A percentile compares a stretch with the other conserved stretches of the same genome.
These are phyloP conservation scores for Acomys russatus DNA, from an alignment of 2,797 vertebrate genomes.

Conservation along the genomic window DNA sequence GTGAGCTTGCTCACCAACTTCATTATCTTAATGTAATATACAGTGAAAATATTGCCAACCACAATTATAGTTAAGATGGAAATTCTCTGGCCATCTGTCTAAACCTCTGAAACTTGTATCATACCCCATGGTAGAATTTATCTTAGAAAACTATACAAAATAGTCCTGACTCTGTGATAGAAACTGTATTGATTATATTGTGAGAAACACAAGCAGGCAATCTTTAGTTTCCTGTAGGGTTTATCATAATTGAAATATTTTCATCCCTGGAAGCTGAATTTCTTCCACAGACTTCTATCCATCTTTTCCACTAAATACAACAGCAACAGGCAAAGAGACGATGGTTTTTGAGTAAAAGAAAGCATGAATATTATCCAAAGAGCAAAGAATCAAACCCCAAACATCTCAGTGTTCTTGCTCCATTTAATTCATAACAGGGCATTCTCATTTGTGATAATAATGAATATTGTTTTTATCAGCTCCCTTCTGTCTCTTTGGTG, in stretches of 20 bases:
- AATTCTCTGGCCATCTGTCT: constrained; percentile 76
- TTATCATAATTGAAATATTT: background rate
- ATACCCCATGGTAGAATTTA: constrained; percentile 67
- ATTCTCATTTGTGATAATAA: constrained; percentile 35
- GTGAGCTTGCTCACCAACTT: constrained; percentile 83
- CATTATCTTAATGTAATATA: constrained; percentile 86
- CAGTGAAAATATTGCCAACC: constrained; percentile 78
- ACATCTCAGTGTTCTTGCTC: background rate
- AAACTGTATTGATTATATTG: background rate
- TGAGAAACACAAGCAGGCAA: constrained; percentile 33
- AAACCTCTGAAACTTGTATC: constrained; percentile 73
- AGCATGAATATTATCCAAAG: constrained; percentile 3
- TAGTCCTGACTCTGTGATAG: background rate
- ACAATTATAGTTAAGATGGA: constrained; percentile 85
- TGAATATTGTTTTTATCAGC: background rate
- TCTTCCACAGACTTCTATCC: background rate
- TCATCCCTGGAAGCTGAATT: constrained; percentile 41
- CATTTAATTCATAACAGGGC: constrained; percentile 49
- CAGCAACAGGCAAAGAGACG: background rate
- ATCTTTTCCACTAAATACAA: constrained; percentile 27
- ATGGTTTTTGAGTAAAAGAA: constrained; percentile 35
- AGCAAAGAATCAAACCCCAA: constrained; percentile 4
- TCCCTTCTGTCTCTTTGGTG: background rate
- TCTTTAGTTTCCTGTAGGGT: background rate
- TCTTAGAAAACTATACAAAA: constrained; percentile 5